Conservation (phyloP, 2,888 invertebrate genomes). For the Megalurothrips usitatus region DNA sequence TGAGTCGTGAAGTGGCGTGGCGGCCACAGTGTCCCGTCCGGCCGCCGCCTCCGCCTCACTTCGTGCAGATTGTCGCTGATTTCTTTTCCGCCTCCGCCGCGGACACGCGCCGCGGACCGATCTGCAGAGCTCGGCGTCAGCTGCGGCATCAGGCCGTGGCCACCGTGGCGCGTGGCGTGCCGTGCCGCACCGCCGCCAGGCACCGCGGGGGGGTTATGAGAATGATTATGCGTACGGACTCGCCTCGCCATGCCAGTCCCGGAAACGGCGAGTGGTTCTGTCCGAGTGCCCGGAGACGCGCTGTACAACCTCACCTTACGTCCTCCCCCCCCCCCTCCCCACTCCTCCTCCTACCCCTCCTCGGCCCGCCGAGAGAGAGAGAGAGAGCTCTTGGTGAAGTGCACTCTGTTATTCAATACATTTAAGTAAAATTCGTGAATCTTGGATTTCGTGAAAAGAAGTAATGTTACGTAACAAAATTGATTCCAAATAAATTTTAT, state of each 20-base stretch:
- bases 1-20: too few relatives aligned
- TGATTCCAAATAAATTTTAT: too few relatives aligned
- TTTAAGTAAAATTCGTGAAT: too few relatives aligned
- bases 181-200: not conserved
- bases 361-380: too few relatives aligned
- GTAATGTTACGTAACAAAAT: too few relatives aligned
- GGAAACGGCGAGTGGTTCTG: constrained; percentile 4
- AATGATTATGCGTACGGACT: not conserved
- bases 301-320: not conserved
- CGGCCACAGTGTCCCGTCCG: too few relatives aligned
- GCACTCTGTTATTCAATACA: too few relatives aligned
- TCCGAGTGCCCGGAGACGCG: not conserved
- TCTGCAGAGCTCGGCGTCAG: too few relatives aligned
- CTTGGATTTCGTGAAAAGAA: too few relatives aligned
- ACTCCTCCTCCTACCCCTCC: too few relatives aligned
- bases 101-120: not conserved
- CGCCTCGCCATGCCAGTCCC: not conserved
- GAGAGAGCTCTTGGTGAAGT: too few relatives aligned
- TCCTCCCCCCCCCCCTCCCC: not conserved
- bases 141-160: not conserved
- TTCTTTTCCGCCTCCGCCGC: not conserved
- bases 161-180: not conserved
- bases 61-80: not conserved
- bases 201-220: not conserved
- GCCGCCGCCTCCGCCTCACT: too few relatives aligned